Conservation (phyloP, 2,888 invertebrate species). For the Euphydryas editha region DNA sequence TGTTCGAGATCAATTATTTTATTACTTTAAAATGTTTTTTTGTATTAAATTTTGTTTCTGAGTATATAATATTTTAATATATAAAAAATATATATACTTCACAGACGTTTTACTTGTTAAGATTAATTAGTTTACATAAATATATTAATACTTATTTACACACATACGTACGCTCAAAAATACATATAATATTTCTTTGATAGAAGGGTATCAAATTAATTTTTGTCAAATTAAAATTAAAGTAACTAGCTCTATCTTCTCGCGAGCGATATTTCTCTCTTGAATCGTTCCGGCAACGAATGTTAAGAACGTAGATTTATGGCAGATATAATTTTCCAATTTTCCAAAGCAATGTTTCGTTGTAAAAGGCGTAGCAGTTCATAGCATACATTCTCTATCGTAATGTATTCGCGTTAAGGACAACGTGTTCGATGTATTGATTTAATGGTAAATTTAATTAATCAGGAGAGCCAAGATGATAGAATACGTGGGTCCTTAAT, state of each 20-base stretch:
- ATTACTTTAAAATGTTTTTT: too few relatives aligned
- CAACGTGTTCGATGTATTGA: constrained; percentile 37
- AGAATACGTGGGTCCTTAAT: too few relatives aligned
- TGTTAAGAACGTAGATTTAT: constrained; percentile 64
- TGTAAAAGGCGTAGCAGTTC: constrained; percentile 47
- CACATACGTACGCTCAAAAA: not conserved
- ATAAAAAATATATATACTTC: too few relatives aligned
- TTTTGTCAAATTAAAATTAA: not conserved
- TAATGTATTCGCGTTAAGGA: constrained; percentile 44
- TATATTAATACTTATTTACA: too few relatives aligned
- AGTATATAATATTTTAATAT: too few relatives aligned
- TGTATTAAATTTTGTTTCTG: too few relatives aligned
- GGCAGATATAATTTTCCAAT: constrained; percentile 73
- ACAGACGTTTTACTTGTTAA: too few relatives aligned
- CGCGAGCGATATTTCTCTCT: not conserved
- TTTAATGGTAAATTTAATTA: not conserved
- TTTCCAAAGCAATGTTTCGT: constrained; percentile 73
- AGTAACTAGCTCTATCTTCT: not conserved
- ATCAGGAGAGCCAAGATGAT: too few relatives aligned
- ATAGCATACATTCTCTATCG: constrained; percentile 42
- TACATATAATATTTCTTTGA: not conserved
- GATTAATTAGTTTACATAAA: too few relatives aligned
- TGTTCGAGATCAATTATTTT: not conserved
- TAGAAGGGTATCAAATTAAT: not conserved
- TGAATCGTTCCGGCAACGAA: constrained; percentile 18